Base-by-base conservation (phyloP, 2,113 vertebrate species). In the Clarias gariepinus region DNA sequence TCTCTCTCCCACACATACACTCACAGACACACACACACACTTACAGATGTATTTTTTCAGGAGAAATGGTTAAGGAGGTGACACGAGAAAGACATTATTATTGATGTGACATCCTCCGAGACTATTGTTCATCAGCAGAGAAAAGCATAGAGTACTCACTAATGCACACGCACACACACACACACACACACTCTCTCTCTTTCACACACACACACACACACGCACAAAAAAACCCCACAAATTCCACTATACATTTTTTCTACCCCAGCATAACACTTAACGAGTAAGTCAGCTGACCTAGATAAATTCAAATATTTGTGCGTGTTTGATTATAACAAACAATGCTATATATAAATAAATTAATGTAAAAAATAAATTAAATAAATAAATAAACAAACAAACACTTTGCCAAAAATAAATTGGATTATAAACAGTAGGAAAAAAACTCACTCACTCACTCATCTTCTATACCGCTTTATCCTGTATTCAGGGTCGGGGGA, bases 21-120 rank as follows among this genome's bases (percentile, higher is more conserved):
- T 11, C 71, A 23, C 71, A 41, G 36, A 73, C 36, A 52, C 36
- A 13, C 41, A 76, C 33, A 16, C 64, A 66, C 30, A 53, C 25
- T n/a, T 1, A 3, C 57, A 23, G 61, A 84, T 80, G 60, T 63
- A 82, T 87, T 86, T 19, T 53, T 61, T 64, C 8, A 30, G 74
- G 53, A 61, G 2, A 16, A 52, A 88, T 89, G 88, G 90, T 85
- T 89, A 87, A 87, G 89, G 84, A 86, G 64, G 76, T 89, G 91
- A 92, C 90, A 82, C 81, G 69, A 76, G 82, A 81, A 86, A 88
- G 63, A 84, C 83, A 69, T 87, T 68, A 81, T 80, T n/a, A 33
- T 85, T 25, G 55, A 63, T 19, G 69, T 77, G 41, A 53, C 47
- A 87, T 89, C 86, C 85, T 78, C 88, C 85, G 90, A 89, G 83